Conservation (phyloP, 2,113 vertebrate genomes). For the Opisthocomus hoazin region DNA sequence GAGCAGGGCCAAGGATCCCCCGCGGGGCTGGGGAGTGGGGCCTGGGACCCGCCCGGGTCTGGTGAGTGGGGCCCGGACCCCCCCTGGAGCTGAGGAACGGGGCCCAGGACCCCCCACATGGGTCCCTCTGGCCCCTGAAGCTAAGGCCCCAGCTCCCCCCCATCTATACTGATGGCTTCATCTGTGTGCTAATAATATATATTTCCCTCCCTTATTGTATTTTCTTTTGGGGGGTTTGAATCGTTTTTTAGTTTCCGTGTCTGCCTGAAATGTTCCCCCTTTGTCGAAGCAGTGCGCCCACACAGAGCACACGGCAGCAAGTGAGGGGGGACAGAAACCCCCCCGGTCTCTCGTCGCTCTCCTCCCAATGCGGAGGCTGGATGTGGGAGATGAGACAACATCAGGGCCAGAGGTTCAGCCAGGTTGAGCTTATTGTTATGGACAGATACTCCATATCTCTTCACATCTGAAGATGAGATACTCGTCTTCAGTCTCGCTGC, state of each 20-base stretch:
- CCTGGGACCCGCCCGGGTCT: background rate
- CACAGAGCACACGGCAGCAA: no score
- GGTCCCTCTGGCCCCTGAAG: no score
- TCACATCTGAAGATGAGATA: no score
- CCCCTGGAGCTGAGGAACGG: no score
- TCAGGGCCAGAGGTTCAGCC: background rate
- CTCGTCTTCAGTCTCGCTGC: background rate
- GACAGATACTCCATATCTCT: no score
- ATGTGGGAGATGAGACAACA: rapidly evolving
- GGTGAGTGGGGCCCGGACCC: background rate
- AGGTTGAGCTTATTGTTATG: background rate
- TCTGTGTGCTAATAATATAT: background rate
- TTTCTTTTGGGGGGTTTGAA: no score
- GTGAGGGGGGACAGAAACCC: no score
- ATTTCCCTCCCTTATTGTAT: background rate
- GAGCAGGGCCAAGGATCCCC: no score
- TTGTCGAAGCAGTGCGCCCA: rapidly evolving
- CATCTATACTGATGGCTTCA: background rate
- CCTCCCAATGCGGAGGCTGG: rapidly evolving
- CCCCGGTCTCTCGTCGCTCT: background rate
- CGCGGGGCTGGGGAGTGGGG: background rate
- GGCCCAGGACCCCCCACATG: no score
- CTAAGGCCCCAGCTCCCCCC: no score
- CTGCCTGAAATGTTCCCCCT: no score
- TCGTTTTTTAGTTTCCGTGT: background rate